Evolutionary conservation across 2,113 vertebrate species (phyloP), one percentile per base, ranked within the genome.

Genomic region (Natator depressus): DNA sequence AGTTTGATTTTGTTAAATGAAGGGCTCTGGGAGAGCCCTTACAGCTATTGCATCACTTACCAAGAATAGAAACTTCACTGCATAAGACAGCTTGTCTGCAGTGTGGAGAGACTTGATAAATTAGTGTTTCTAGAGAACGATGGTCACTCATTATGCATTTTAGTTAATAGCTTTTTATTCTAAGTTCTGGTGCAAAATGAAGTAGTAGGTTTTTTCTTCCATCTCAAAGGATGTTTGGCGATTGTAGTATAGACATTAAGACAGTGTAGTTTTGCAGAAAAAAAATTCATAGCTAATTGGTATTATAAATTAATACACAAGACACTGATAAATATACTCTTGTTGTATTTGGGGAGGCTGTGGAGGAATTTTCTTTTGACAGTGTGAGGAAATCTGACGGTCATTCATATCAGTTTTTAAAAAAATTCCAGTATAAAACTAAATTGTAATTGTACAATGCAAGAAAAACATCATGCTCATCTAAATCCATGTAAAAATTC

Each of bases 1-100:
- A 42, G 90, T 96, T 81, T 65, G 59, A 49, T 75, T 89, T 62
- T 92, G 38, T 82, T 90, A 92, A 93, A 81, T 87, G 88, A 84
- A 95, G 90, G 95, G 80, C 94, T 96, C 96, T 97, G 93, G 94
- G 94, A 97, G 95, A 98, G 95, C 78, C 93, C 97, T 96, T 94
- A 87, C 92, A 95, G 97, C 76, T 84, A 93, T 95, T 97, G 93
- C 96, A 93, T 97, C 94, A 96, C 92, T 97, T 96, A 79, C 93
- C 91, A 95, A 97, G 97, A 97, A 93, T 91, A 98, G 97, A 95
- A 89, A 92, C 82, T 79, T 49, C 96, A 81, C 93, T 85, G 84
- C 92, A 80, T 93, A 69, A 97, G 93, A 88, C 91, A 93, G 95
- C 87, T 93, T 91, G 96, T 91, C 96, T 96, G 89, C 91, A 94